A percentile compares a stretch with the other conserved stretches of the same genome.
phyloP scores from a whole-genome alignment of 2,888 invertebrate species.

The Aleiodes alternator region DNA sequence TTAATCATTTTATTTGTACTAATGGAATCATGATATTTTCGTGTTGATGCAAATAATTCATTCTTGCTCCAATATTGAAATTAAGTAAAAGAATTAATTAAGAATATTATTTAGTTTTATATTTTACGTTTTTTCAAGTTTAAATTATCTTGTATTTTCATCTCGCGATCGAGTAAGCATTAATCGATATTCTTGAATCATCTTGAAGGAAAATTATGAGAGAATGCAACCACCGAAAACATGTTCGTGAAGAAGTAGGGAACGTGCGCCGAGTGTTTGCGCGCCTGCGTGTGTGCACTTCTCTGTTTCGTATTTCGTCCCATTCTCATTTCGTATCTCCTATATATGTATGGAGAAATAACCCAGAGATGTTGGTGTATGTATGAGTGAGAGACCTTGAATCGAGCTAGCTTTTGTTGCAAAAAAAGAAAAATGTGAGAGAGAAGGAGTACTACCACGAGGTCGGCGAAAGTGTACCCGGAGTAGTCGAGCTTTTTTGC shows the following conservation, averaged over 20 bases:
- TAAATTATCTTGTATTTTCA: not conserved
- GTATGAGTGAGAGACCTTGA: constrained; percentile 73
- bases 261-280: constrained; percentile 61
- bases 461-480: constrained; percentile 75
- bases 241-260: constrained; percentile 69
- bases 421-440: constrained; percentile 4
- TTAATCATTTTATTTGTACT: constrained; percentile 1
- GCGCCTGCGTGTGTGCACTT: constrained; percentile 52
- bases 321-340: constrained; percentile 22
- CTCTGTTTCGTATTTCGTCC: constrained; percentile 31
- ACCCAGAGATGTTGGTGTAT: constrained; percentile 46
- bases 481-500: constrained; percentile 66
- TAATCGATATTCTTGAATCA: constrained; percentile 19
- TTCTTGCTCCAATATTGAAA: no score
- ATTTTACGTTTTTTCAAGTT: no score
- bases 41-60: no score
- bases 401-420: constrained; percentile 75
- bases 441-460: constrained; percentile 70
- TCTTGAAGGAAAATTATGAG: not conserved
- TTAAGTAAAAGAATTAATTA: no score
- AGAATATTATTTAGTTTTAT: no score
- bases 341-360: constrained; percentile 33
- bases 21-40: not conserved
- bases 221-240: constrained; percentile 58
- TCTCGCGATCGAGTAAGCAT: not conserved